These are phyloP conservation scores for Acanthurus leucopareius DNA, from an alignment of 2,797 vertebrate genomes.

Conservation along the genomic window DNA sequence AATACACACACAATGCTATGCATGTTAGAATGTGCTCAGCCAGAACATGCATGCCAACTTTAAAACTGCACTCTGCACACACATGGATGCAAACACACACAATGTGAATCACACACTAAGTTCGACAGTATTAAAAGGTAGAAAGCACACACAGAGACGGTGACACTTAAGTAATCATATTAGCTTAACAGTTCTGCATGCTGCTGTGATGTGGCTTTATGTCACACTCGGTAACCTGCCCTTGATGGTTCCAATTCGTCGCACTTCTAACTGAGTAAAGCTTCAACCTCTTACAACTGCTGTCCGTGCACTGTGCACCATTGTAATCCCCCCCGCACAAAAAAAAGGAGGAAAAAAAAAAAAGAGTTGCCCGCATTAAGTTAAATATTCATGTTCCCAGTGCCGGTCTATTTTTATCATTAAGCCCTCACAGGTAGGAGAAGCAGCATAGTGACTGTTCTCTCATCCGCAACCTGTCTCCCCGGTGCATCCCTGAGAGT, in stretches of 20 bases:
- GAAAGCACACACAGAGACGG: constrained; percentile 5
- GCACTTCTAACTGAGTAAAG: constrained; percentile 51
- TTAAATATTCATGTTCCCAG: constrained; percentile 85
- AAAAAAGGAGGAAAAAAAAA: background rate
- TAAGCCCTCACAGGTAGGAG: constrained; percentile 78
- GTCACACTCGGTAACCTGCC: constrained; percentile 50
- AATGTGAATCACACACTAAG: constrained; percentile 18
- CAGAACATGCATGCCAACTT: constrained; percentile 24
- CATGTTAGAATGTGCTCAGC: constrained; percentile 27
- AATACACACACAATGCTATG: constrained; percentile 1
- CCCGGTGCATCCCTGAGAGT: constrained; percentile 56
- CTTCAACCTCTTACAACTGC: constrained; percentile 42
- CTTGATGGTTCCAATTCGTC: constrained; percentile 52
- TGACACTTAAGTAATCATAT: constrained; percentile 53
- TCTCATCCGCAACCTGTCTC: constrained; percentile 73
- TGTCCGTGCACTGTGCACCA: constrained; percentile 36
- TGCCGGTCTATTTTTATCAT: constrained; percentile 81
- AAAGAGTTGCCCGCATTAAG: constrained; percentile 80
- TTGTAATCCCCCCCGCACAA: constrained; percentile 49
- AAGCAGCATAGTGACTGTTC: constrained; percentile 74
- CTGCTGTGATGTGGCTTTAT: constrained; percentile 40
- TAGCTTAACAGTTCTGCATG: constrained; percentile 47
- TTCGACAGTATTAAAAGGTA: constrained; percentile 15
- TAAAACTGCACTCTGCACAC: constrained; percentile 21
- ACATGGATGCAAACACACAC: constrained; percentile 9